Evolutionary conservation across 2,113 vertebrate genomes (phyloP).

Genomic region (Agapornis roseicollis): DNA sequence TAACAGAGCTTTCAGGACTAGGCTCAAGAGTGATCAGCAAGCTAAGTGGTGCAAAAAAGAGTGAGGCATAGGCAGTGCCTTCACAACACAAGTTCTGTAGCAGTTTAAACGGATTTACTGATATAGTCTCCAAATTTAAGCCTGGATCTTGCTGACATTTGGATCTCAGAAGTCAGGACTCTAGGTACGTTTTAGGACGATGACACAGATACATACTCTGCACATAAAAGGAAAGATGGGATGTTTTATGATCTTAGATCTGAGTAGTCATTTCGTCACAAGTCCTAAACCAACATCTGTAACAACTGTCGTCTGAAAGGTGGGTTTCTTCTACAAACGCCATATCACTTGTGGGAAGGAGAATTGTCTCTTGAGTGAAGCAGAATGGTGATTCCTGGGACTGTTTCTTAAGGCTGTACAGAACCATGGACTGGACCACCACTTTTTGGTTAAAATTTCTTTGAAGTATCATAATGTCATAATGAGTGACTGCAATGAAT

Average conservation of each 20-base stretch:
- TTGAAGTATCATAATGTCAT: neutral
- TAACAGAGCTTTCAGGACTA: neutral
- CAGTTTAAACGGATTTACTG: neutral
- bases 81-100: neutral
- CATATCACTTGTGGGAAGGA: neutral
- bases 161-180: neutral
- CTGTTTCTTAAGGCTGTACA: neutral
- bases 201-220: neutral
- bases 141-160: neutral
- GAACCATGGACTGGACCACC: neutral
- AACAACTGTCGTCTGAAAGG: neutral
- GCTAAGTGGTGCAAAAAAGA: neutral
- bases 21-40: neutral
- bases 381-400: neutral
- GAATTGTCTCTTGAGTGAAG: neutral
- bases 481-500: neutral
- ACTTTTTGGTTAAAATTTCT: neutral
- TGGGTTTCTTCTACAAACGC: neutral
- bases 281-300: neutral
- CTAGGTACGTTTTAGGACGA: neutral
- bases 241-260: neutral
- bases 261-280: neutral
- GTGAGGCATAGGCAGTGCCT: fast-evolving
- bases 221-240: neutral
- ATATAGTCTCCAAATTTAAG: neutral